Evolutionary conservation across 2,888 invertebrate genomes (phyloP).

Genomic region (Gandaritis pyraliata): DNA sequence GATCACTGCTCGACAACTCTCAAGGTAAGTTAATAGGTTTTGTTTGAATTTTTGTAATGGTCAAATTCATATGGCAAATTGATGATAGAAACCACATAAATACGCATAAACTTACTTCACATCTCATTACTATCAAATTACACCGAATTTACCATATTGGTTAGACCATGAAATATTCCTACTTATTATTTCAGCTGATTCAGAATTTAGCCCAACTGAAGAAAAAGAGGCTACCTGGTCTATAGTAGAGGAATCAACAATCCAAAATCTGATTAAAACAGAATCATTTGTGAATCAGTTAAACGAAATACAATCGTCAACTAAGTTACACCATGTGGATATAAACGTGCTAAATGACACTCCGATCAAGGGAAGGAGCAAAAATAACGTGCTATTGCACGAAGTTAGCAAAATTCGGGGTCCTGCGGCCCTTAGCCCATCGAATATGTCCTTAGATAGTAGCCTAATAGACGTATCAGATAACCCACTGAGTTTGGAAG

Average conservation of each 20-base stretch:
- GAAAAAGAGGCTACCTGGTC: conserved; percentile 61
- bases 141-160: background rate
- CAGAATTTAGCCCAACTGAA: conserved; percentile 54
- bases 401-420: conserved; percentile 77
- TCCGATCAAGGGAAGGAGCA: conserved; percentile 68
- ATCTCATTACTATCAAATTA: too few species aligned
- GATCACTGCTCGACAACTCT: conserved; percentile 68
- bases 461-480: conserved; percentile 67
- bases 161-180: conserved; percentile 7
- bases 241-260: conserved; percentile 61
- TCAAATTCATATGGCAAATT: background rate
- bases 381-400: conserved; percentile 58
- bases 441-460: conserved; percentile 74
- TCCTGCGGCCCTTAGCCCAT: conserved; percentile 56
- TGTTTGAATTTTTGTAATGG: background rate
- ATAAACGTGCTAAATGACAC: conserved; percentile 61
- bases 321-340: conserved; percentile 52
- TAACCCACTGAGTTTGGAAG: conserved; percentile 67
- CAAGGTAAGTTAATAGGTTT: conserved; percentile 56
- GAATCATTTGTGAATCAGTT: conserved; percentile 50
- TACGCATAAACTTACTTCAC: too few species aligned
- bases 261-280: conserved; percentile 59
- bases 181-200: conserved; percentile 59
- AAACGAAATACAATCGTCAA: conserved; percentile 56
- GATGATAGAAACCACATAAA: too few species aligned